Conservation (phyloP, 2,113 vertebrate genomes). For the Lepidothrix coronata region DNA sequence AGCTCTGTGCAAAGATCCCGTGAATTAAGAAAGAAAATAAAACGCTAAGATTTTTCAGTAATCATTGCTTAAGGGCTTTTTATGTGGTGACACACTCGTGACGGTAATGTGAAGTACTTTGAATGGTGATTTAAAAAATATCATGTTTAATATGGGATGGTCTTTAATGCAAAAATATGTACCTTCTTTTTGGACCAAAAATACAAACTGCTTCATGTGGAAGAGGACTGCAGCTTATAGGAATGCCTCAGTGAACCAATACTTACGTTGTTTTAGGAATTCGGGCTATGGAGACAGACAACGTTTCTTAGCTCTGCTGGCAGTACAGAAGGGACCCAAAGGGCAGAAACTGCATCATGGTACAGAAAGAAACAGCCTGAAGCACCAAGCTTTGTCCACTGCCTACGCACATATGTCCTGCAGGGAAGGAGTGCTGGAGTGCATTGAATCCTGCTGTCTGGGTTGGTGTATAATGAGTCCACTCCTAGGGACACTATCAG, state of each 20-base stretch:
- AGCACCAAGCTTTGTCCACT: background rate
- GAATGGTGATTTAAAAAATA: background rate
- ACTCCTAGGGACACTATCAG: background rate
- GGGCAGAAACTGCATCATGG: background rate
- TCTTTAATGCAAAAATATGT: background rate
- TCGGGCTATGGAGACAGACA: background rate
- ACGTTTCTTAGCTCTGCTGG: background rate
- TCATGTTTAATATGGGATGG: background rate
- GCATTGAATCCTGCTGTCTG: background rate
- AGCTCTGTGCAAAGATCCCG: background rate
- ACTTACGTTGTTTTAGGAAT: background rate
- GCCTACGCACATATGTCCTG: background rate
- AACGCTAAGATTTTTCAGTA: background rate
- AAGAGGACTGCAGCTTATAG: background rate
- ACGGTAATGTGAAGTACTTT: background rate
- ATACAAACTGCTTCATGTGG: background rate
- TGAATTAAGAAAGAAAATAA: background rate
- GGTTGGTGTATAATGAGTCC: background rate
- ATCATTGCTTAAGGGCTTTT: background rate
- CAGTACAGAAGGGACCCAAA: background rate
- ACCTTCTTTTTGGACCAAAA: background rate
- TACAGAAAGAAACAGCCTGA: background rate
- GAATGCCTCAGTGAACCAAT: background rate
- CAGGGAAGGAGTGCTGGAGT: background rate
- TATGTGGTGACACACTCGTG: background rate